Percentiles rank a stretch among this genome's conserved stretches.
Conservation (phyloP, 2,888 invertebrate genomes). For the Agrilus biguttatus region DNA sequence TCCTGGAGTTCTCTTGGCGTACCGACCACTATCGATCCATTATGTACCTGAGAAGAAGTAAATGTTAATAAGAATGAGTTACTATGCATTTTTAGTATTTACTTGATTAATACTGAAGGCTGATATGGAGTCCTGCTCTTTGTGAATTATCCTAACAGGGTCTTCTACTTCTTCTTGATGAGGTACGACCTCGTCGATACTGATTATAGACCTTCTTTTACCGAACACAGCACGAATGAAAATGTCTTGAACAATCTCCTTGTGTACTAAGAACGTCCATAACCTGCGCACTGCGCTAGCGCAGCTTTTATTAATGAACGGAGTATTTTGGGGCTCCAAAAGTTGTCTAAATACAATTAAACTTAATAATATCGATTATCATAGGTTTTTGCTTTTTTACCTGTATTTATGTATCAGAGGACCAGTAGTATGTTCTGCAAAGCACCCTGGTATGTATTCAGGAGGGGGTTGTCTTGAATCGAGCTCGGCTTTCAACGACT, state of each 20-base stretch:
- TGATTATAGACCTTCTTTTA: slow-evolving; percentile 46
- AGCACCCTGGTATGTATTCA: slow-evolving; percentile 84
- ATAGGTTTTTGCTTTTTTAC: slow-evolving; percentile 15
- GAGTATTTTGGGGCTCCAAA: slow-evolving; percentile 86
- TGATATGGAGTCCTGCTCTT: slow-evolving; percentile 95
- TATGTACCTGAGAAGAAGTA: slow-evolving; percentile 42
- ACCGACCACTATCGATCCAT: slow-evolving; percentile 77
- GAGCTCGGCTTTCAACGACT: slow-evolving; percentile 51
- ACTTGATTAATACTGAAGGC: slow-evolving; percentile 95
- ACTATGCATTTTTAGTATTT: slow-evolving; percentile 3
- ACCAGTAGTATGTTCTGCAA: slow-evolving; percentile 63
- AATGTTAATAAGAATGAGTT: not conserved
- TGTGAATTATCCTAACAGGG: slow-evolving; percentile 91
- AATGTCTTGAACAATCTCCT: slow-evolving; percentile 81
- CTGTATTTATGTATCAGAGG: slow-evolving; percentile 87
- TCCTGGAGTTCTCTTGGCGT: slow-evolving; percentile 96
- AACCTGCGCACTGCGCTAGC: slow-evolving; percentile 67
- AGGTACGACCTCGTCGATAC: slow-evolving; percentile 35
- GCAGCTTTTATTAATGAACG: slow-evolving; percentile 63
- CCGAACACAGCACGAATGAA: slow-evolving; percentile 94
- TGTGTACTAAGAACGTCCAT: slow-evolving; percentile 87
- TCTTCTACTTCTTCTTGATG: slow-evolving; percentile 40
- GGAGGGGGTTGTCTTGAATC: slow-evolving; percentile 65
- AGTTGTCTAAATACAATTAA: slow-evolving; percentile 51
- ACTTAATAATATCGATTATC: not conserved